phyloP scores from a whole-genome alignment of 2,113 vertebrate genomes.

The Ifrita kowaldi region DNA sequence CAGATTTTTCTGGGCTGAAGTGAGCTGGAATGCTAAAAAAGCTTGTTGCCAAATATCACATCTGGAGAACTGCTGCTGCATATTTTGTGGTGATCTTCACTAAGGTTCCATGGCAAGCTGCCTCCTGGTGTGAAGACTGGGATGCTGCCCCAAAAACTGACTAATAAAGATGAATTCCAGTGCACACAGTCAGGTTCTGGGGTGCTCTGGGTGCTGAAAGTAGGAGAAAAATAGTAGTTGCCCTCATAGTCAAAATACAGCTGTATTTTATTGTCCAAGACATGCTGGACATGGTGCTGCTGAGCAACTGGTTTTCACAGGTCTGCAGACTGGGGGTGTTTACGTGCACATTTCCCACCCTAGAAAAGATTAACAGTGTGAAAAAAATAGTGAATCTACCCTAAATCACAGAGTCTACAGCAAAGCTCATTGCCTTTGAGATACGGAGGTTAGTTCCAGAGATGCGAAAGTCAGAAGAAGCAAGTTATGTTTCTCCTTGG shows the following conservation, averaged over 20 bases:
- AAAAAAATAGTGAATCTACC: background rate
- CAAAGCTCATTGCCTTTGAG: background rate
- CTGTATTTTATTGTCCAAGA: background rate
- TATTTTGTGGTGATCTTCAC: background rate
- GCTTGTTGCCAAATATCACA: background rate
- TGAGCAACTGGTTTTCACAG: background rate
- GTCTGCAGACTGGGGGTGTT: background rate
- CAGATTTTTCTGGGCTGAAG: background rate
- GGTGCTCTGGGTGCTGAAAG: background rate
- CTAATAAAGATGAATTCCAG: background rate
- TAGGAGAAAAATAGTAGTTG: background rate
- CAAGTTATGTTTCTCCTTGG: background rate
- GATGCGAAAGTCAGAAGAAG: background rate
- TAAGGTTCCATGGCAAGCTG: background rate
- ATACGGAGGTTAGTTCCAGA: background rate
- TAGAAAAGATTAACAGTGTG: background rate
- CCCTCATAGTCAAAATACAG: background rate
- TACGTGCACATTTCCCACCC: background rate
- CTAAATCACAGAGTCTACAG: background rate
- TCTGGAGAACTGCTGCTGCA: background rate
- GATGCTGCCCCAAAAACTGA: background rate
- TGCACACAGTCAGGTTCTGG: background rate
- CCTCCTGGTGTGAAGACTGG: background rate
- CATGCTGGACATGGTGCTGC: accelerated
- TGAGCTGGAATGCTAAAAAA: background rate